Conservation (phyloP, 1,140 invertebrate species). For the Mesaphorura yosii region DNA sequence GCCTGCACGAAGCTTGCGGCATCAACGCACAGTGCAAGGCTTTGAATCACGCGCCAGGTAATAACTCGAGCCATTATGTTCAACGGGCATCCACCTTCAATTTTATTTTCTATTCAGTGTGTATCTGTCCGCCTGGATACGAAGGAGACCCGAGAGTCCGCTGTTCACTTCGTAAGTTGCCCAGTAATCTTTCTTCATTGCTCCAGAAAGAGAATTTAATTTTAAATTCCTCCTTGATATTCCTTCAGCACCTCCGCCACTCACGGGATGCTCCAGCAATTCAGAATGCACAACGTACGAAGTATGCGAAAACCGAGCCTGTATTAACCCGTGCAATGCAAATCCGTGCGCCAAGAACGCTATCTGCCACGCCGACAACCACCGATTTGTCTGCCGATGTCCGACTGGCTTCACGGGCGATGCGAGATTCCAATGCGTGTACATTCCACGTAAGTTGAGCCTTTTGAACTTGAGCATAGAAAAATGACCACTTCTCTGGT, state of each 20-base stretch:
- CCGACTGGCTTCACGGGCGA: constrained; percentile 63
- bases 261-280: constrained; percentile 58
- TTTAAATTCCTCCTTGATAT: background rate
- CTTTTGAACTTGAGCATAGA: too few relatives aligned
- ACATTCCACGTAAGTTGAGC: too few relatives aligned
- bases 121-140: constrained; percentile 66
- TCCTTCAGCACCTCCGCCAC: constrained; percentile 31
- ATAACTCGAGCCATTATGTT: constrained; percentile 72
- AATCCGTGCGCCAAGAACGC: constrained; percentile 61
- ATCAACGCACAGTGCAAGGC: constrained; percentile 59
- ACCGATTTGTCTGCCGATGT: constrained; percentile 63
- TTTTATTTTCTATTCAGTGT: too few relatives aligned
- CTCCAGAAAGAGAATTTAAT: too few relatives aligned
- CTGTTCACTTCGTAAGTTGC: constrained; percentile 48
- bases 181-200: background rate
- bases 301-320: constrained; percentile 60
- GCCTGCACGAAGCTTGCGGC: constrained; percentile 62
- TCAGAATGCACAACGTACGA: constrained; percentile 60
- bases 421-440: constrained; percentile 45
- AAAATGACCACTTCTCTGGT: too few relatives aligned
- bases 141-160: constrained; percentile 65
- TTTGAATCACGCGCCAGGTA: constrained; percentile 60
- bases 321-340: constrained; percentile 61
- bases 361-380: constrained; percentile 61
- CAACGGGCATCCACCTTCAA: too few relatives aligned